Evolutionary conservation across 2,888 invertebrate species (phyloP), one percentile per base, ranked within the genome.

Genomic region (Gortyna flavago): DNA sequence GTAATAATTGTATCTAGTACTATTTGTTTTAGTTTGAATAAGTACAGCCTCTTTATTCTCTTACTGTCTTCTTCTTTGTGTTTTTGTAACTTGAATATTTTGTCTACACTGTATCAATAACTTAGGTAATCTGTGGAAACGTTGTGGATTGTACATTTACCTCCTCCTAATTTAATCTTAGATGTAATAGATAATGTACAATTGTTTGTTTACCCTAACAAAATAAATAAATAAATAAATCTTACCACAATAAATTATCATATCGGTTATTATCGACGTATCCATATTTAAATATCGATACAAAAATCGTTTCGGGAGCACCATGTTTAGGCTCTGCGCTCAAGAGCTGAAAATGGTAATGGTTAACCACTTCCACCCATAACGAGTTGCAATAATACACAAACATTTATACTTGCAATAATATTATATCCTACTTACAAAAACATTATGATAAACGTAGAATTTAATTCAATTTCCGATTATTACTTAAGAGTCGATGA

Each of bases 391-490:
- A 57, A 62, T 44, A 76, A n/a, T 18, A 57, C 5, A 21, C 21
- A 21, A 44, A 32, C 25, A 9, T 13, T 29, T 48, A 16, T 68
- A 51, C 48, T 32, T 57, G 11, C n/a, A 57, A 35, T 69, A 35
- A 35, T 35, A 68, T 18, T n/a, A 5, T 18, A 35, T 21, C 18
- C 6, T 41, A 59, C 16, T 8, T 59, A 66, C 13, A 59, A 81
- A 51, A 61, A 68, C 48, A 69, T 51, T 54, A 51, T 51, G 29
- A 61, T 66, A 74, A 65, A 73, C 41, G 57, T 32, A 62, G 71
- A 75, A 83, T 83, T 70, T 11, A 78, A 75, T 72, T 72, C n/a
- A 75, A 75, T 85, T 83, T 85, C 86, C 66, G 54, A 69, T 48
- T 71, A 75, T 85, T 79, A 78, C 79, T 62, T 67, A 82, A 41